Percentiles rank a stretch among this genome's conserved stretches.
Conservation (phyloP, 2,113 vertebrate species). For the Indicator indicator region DNA sequence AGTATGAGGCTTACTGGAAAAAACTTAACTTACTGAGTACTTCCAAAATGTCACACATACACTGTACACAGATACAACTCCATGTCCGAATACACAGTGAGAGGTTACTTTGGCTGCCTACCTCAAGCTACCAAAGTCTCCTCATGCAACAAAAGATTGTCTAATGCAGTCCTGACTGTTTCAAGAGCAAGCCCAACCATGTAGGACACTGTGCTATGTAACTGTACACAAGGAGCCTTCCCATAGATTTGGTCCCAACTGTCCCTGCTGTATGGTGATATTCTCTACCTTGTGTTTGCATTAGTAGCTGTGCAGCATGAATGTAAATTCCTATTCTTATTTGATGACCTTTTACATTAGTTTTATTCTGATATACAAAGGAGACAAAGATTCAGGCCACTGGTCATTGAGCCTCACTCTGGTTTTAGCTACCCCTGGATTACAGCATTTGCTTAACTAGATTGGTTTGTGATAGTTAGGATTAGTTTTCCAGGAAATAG, state of each 20-base stretch:
- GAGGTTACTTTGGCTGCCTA: neutral
- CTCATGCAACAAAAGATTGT: accelerated
- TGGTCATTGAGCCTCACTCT: neutral
- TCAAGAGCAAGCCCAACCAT: neutral
- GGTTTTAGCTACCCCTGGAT: neutral
- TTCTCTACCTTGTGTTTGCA: neutral
- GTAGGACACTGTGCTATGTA: neutral
- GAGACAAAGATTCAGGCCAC: accelerated
- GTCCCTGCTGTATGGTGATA: neutral
- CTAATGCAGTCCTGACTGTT: neutral
- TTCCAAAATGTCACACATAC: neutral
- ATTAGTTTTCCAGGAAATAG: neutral
- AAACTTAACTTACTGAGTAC: neutral
- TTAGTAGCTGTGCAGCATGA: neutral
- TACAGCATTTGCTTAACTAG: neutral
- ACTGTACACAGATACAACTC: neutral
- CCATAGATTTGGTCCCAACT: neutral
- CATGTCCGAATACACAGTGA: accelerated
- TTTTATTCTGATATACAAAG: neutral
- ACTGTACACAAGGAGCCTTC: neutral
- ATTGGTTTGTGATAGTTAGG: neutral
- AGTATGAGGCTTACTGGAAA: neutral
- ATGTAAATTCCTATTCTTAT: neutral
- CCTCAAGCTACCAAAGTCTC: neutral
- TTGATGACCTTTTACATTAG: neutral